Conservation (phyloP, 2,113 vertebrate species). For the Rostratula benghalensis region DNA sequence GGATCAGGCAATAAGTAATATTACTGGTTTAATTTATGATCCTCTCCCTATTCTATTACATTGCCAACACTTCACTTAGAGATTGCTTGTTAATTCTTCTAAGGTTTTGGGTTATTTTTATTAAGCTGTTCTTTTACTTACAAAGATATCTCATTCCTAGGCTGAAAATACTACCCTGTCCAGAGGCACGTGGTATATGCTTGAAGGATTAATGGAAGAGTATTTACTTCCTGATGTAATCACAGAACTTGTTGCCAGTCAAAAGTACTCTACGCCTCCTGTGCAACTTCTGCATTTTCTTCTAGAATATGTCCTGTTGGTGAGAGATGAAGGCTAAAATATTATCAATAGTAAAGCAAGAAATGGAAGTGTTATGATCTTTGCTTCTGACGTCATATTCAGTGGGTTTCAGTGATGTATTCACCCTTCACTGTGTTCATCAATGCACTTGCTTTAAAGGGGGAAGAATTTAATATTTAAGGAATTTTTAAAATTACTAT, state of each 20-base stretch:
- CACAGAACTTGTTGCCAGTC: constrained; percentile 79
- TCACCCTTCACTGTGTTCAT: neutral
- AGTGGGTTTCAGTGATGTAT: neutral
- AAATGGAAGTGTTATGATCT: neutral
- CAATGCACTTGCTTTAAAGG: neutral
- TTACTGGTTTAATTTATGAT: neutral
- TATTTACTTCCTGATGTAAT: constrained; percentile 83
- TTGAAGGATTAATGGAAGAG: constrained; percentile 77
- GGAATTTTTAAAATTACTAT: neutral
- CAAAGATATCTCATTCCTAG: constrained; percentile 48
- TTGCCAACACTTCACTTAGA: neutral
- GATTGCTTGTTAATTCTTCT: neutral
- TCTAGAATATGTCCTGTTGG: constrained; percentile 82
- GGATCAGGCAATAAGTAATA: neutral
- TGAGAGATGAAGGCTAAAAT: constrained; percentile 53
- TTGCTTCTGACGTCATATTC: neutral
- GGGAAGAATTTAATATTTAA: neutral
- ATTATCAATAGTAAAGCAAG: neutral
- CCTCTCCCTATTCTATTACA: neutral
- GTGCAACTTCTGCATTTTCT: constrained; percentile 79
- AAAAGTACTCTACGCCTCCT: constrained; percentile 81
- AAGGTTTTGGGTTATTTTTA: neutral
- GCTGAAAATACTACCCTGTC: constrained; percentile 49
- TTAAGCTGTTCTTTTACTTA: neutral
- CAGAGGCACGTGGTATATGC: constrained; percentile 28